Evolutionary conservation across 2,888 invertebrate species (phyloP).

Genomic region (Dryocosmus kuriphilus): DNA sequence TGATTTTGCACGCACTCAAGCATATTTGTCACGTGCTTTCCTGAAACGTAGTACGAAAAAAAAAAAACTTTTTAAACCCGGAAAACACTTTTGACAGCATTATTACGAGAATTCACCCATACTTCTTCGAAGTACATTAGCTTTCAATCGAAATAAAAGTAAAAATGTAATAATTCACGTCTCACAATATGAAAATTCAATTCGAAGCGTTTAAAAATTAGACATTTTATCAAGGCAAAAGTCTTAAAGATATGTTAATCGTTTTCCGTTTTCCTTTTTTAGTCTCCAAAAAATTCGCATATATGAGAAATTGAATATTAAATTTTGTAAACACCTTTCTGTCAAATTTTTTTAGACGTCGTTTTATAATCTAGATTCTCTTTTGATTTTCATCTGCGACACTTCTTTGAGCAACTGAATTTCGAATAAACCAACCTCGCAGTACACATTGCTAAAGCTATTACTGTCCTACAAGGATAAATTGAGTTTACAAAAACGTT

Average conservation of each 20-base stretch:
- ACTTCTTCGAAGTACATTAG: conserved; percentile 34
- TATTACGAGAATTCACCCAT: conserved; percentile 31
- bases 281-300: not conserved
- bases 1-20: conserved; percentile 42
- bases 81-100: conserved; percentile 26
- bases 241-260: not conserved
- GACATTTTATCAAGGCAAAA: not conserved
- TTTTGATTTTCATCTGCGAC: conserved; percentile 2
- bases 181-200: not conserved
- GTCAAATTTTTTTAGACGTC: not conserved
- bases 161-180: conserved; percentile 6
- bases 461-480: conserved; percentile 1
- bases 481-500: not conserved
- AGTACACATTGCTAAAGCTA: conserved; percentile 9
- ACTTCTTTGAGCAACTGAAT: conserved; percentile 30
- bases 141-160: conserved; percentile 11
- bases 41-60: conserved; percentile 26
- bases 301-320: not conserved
- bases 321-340: not conserved
- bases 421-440: conserved; percentile 3
- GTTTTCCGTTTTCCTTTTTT: not conserved
- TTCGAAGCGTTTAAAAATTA: not conserved
- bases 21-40: conserved; percentile 29
- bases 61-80: not conserved
- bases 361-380: not conserved